Percentiles rank a stretch among this genome's conserved stretches.
These are phyloP conservation scores for Corythaeola cristata DNA, from an alignment of 2,113 vertebrate species.

Conservation along the genomic window DNA sequence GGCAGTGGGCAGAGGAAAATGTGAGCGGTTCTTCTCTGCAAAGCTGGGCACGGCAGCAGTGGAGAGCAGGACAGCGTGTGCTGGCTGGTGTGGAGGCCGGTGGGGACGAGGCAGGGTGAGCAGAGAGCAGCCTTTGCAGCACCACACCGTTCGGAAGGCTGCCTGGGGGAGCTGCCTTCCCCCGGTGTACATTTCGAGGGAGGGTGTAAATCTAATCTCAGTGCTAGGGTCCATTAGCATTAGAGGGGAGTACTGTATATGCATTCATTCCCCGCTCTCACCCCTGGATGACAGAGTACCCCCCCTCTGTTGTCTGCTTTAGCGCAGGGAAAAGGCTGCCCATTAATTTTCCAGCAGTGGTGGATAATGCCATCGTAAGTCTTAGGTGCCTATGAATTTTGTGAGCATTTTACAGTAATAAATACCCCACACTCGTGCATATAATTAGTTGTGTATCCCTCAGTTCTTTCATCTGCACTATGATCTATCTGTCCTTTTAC, in stretches of 20 bases:
- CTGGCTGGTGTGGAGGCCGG: not conserved
- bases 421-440: slow-evolving; percentile 53
- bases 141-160: not conserved
- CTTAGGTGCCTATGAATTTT: slow-evolving; percentile 52
- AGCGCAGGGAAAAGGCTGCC: slow-evolving; percentile 34
- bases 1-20: not conserved
- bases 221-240: slow-evolving; percentile 72
- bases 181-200: slow-evolving; percentile 44
- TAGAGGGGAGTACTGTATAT: slow-evolving; percentile 66
- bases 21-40: not conserved
- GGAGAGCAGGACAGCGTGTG: not conserved
- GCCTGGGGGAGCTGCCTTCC: slow-evolving; percentile 57
- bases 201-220: slow-evolving; percentile 73
- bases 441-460: slow-evolving; percentile 48
- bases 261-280: slow-evolving; percentile 63
- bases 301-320: slow-evolving; percentile 55
- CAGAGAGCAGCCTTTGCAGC: not conserved
- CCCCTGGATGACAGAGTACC: slow-evolving; percentile 66
- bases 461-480: not conserved
- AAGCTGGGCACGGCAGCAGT: not conserved
- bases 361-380: slow-evolving; percentile 59
- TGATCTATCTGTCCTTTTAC: slow-evolving; percentile 13
- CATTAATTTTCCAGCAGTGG: slow-evolving; percentile 51
- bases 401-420: slow-evolving; percentile 57
- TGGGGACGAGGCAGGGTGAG: not conserved